phyloP scores from a whole-genome alignment of 2,113 vertebrate species.

The Bos javanicus region DNA sequence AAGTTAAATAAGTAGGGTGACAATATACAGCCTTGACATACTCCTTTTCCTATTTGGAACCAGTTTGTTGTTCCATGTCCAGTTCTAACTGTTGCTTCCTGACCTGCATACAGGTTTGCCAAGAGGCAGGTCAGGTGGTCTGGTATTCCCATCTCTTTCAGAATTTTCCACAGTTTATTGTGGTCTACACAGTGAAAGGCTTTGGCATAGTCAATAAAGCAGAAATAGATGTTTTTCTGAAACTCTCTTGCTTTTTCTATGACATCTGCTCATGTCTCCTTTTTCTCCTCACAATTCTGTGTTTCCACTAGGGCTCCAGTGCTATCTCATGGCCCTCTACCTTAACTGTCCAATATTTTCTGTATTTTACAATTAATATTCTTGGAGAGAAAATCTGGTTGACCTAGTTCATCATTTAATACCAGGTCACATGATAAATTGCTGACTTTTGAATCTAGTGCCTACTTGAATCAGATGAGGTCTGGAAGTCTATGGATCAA shows the following conservation, averaged over 20 bases:
- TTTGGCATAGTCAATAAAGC: too few species aligned
- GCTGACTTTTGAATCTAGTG: not conserved
- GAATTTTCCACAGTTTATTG: too few species aligned
- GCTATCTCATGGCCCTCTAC: not conserved
- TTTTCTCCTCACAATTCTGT: not conserved
- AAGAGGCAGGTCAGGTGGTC: too few species aligned
- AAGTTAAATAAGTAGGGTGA: too few species aligned
- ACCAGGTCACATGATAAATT: not conserved
- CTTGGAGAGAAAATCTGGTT: not conserved
- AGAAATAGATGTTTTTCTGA: too few species aligned
- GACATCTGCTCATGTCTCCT: not conserved
- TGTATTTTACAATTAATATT: conserved; percentile 1
- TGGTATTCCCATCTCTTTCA: too few species aligned
- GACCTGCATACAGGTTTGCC: too few species aligned
- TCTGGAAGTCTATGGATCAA: not conserved
- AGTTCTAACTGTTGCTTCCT: too few species aligned
- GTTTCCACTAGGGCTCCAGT: not conserved
- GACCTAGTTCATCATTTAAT: not conserved
- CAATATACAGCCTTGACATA: too few species aligned
- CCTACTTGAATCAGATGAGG: not conserved
- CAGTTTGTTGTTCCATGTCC: too few species aligned
- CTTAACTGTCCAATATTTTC: not conserved
- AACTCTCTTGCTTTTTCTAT: not conserved
- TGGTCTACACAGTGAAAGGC: too few species aligned
- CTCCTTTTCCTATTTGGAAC: too few species aligned